Evolutionary conservation across 2,888 invertebrate genomes (phyloP), one percentile per base, ranked within the genome.

Genomic region (Parasteatoda lunata): DNA sequence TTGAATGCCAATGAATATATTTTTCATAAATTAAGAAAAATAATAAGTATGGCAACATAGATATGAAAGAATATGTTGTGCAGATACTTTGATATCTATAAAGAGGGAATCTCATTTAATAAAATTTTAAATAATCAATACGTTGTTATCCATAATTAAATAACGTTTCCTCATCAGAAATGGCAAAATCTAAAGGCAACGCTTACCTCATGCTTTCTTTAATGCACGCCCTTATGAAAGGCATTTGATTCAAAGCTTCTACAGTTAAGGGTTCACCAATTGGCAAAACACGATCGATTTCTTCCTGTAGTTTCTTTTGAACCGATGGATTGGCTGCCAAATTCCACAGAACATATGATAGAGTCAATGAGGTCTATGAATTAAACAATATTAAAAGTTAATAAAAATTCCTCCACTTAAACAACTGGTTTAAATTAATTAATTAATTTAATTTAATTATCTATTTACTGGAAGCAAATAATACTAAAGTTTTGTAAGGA

Each of bases 191-290:
- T 1, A 30, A 30, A 30, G 0, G 2, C 5, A 13, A 52, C 47
- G 13, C 84, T 79, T 49, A 89, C 89, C 95, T 94, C 89, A 95
- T 92, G 0, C 92, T 91, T 87, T 92, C 92, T 90, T 92, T 92
- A 15, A 93, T 90, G 88, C 92, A 92, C 0, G 92, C 92, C 59
- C 90, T 90, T 52, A 92, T 88, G 59, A 91, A 91, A 2, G 90
- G 89, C 65, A 90, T 81, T 51, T 90, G 88, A 47, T 88, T 72
- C 49, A 97, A 92, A 85, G 95, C 94, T 47, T 84, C 48, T 13
- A 75, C 68, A 0, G 80, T 84, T 52, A 88, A 45, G 0, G 80
- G 77, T 9, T 68, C 9, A 3, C 73, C 73, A 30, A 64, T 51
- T 11, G 88, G 81, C 13, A 88, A 59, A 9, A 77, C 51, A 94